Evolutionary conservation across 2,888 invertebrate species (phyloP).

Genomic region (Machimus rusticus): DNA sequence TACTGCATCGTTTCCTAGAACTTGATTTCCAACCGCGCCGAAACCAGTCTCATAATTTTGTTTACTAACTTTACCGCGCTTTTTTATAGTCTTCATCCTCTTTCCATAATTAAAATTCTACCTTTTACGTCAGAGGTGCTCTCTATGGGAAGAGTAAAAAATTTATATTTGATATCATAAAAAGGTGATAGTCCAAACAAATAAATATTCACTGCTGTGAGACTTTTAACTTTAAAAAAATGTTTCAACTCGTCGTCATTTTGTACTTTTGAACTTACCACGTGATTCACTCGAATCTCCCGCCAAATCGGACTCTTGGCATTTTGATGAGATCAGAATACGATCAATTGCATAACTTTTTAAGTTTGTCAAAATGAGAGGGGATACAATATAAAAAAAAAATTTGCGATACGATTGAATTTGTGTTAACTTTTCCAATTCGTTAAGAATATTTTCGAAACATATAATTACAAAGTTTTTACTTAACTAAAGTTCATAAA

Average conservation of each 20-base stretch:
- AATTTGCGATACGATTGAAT: too few relatives aligned
- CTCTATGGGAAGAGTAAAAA: neutral
- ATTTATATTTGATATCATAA: neutral
- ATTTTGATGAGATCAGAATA: neutral
- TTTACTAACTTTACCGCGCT: neutral
- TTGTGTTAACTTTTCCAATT: neutral
- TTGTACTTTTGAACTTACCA: neutral
- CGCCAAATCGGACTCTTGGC: neutral
- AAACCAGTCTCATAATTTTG: neutral
- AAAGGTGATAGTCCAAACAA: neutral
- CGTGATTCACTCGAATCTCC: neutral
- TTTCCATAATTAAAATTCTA: neutral
- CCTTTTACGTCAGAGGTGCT: neutral
- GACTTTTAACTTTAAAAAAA: neutral
- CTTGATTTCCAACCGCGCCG: neutral
- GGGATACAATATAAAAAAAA: too few relatives aligned
- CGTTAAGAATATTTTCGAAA: neutral
- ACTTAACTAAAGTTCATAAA: too few relatives aligned
- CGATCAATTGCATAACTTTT: neutral
- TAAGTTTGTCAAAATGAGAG: too few relatives aligned
- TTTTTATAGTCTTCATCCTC: neutral
- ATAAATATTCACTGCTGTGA: neutral
- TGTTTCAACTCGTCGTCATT: neutral
- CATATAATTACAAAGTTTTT: neutral
- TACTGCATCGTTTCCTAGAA: neutral